Base-by-base conservation (phyloP, 2,113 vertebrate genomes). In the Bettongia penicillata region DNA sequence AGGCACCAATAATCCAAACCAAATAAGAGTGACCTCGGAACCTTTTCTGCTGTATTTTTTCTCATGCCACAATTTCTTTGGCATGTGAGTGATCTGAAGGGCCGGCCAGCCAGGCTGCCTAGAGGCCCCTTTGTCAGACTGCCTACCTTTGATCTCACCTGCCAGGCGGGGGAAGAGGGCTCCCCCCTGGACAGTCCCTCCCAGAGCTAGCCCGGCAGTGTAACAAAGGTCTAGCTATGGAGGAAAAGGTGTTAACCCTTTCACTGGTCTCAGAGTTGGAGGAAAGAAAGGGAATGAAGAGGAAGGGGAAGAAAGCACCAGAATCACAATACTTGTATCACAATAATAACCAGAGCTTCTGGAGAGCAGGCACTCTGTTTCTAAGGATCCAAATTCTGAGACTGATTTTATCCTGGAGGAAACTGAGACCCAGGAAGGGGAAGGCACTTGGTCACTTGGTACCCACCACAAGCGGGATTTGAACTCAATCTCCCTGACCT, bases 21-120 rank as follows among this genome's bases (percentile, higher is more conserved):
- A 99, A 99, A 99, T 99, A 99, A 99, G 99, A 99, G 99, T 99
- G 99, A 99, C 99, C 99, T 99, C 99, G 99, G 99, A 99, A 99
- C 99, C 99, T 99, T 99, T 99, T 99, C 98, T 99, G 99, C 99
- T 99, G 99, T 99, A 99, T 98, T 99, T 99, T 99, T 99, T 99
- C 99, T 99, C 99, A 99, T 99, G 99, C 98, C 98, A 99, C 98
- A 98, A 98, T 99, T 99, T 99, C 99, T 99, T 99, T 99, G 98
- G 99, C 98, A 98, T 98, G 98, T 98, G 98, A 97, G 98, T 99
- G 99, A 99, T 99, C 99, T 99, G 99, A 99, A 99, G 99, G 99
- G 98, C 98, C 97, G 98, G 98, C 99, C 99, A 99, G 99, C 99
- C 99, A 98, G 98, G 98, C 98, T 99, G 99, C 99, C 99, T 99